phyloP scores from a whole-genome alignment of 2,113 vertebrate genomes.

The Microcebus ravelobensis region DNA sequence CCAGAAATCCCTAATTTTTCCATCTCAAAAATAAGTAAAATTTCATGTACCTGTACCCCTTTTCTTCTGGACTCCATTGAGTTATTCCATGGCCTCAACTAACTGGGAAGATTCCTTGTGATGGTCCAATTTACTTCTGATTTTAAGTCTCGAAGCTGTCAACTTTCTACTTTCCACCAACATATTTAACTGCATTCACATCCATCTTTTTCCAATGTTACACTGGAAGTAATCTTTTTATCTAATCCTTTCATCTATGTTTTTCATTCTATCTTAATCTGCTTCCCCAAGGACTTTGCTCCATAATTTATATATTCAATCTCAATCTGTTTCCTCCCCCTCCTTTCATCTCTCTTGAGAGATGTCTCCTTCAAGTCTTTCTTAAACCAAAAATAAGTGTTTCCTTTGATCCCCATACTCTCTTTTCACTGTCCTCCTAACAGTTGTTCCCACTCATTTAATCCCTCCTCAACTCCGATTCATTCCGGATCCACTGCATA shows the following conservation, averaged over 20 bases:
- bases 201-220: neutral
- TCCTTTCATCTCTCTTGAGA: neutral
- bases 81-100: neutral
- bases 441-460: neutral
- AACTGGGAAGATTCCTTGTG: neutral
- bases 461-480: neutral
- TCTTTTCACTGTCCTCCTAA: neutral
- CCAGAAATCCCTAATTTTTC: neutral
- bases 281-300: neutral
- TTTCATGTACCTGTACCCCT: neutral
- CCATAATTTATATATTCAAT: neutral
- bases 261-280: neutral
- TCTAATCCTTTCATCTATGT: neutral
- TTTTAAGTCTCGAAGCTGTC: neutral
- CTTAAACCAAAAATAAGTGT: neutral
- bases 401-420: neutral
- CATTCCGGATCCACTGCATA: neutral
- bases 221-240: constrained; percentile 8
- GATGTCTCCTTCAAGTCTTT: neutral
- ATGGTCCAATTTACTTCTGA: neutral
- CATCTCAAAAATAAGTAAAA: constrained; percentile 1
- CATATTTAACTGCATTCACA: constrained; percentile 18
- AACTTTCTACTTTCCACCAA: constrained; percentile 30
- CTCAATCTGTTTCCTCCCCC: neutral
- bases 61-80: neutral